Conservation (phyloP, 2,888 invertebrate species). For the Epinotia ramella region DNA sequence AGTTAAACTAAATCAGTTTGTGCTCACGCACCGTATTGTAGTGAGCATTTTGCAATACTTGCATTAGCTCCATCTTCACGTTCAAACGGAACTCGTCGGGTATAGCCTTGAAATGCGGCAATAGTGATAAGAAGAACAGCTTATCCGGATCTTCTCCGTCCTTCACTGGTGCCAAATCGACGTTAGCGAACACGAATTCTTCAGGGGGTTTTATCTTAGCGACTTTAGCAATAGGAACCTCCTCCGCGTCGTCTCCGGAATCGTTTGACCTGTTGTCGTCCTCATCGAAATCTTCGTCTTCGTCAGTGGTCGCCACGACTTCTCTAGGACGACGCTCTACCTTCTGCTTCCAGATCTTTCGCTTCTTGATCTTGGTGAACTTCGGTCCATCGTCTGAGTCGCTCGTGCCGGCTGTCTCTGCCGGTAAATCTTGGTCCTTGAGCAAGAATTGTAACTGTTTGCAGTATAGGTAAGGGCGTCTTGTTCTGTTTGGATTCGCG, state of each 20-base stretch:
- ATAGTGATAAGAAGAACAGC: conserved; percentile 73
- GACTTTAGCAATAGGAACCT: conserved; percentile 51
- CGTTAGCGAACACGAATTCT: conserved; percentile 76
- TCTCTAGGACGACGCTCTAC: conserved; percentile 55
- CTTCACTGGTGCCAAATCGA: conserved; percentile 59
- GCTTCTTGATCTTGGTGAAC: conserved; percentile 50
- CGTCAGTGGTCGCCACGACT: conserved; percentile 60
- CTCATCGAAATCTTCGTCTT: conserved; percentile 53
- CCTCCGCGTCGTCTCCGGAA: conserved; percentile 53
- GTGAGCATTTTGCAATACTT: conserved; percentile 73
- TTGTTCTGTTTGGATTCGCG: conserved; percentile 67
- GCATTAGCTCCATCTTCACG: conserved; percentile 78
- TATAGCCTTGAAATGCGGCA: conserved; percentile 75
- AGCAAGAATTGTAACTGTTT: conserved; percentile 72
- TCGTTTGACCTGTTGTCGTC: conserved; percentile 55
- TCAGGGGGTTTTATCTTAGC: conserved; percentile 55
- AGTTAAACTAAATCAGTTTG: conserved; percentile 56
- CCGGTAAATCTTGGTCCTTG: conserved; percentile 58
- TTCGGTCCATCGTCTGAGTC: conserved; percentile 63
- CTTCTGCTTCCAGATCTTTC: conserved; percentile 62
- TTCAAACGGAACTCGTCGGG: conserved; percentile 72
- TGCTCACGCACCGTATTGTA: conserved; percentile 60
- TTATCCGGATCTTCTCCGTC: conserved; percentile 73
- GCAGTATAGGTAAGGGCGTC: conserved; percentile 71
- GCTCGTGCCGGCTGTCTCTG: conserved; percentile 53